Evolutionary conservation across 2,888 invertebrate genomes (phyloP), one percentile per base, ranked within the genome.

Genomic region (Drosophila leonis): DNA sequence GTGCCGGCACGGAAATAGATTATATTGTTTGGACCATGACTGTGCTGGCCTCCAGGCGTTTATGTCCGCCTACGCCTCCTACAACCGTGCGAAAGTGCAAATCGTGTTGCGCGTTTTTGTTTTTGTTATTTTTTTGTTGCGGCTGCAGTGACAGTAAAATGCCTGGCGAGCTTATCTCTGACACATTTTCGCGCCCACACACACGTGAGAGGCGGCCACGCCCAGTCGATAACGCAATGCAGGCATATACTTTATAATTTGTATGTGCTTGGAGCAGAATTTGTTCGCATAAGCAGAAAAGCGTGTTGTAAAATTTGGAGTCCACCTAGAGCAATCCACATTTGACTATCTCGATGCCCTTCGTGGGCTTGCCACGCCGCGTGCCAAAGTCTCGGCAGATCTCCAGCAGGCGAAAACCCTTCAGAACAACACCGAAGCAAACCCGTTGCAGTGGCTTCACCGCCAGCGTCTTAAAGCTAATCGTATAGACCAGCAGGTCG

Each of bases 381-480:
- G 91, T 92, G 7, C 91, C 92, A 56, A 77, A 91, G 24, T 83
- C 88, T 57, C 88, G 83, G 5, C 91, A 67, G 10, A 67, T 73
- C 33, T 90, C 76, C 9, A 92, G 71, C 15, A 91, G 68, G 1
- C 84, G 75, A 7, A 79, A 37, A 1, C 92, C 92, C 4, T 79
- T 72, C 6, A 84, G 42, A 0, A 92, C 80, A 12, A 80, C 64
- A 0, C 92, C 93, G 31, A 92, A 92, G 12, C 90, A 80, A 35
- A 91, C 75, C 6, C 92, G 85, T 1, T 79, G 57, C 10, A 88
- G 86, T 15, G 91, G 88, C 12, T 80, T 51, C 4, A 88, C 69
- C 2, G 79, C 72, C 52, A 92, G 24, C 10, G 83, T 83, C 63
- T 89, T 90, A n/a, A 93, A 92, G 48, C 90, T 92, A 31, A 92